Conservation (phyloP, 1,140 invertebrate species). For the Triops cancriformis region DNA sequence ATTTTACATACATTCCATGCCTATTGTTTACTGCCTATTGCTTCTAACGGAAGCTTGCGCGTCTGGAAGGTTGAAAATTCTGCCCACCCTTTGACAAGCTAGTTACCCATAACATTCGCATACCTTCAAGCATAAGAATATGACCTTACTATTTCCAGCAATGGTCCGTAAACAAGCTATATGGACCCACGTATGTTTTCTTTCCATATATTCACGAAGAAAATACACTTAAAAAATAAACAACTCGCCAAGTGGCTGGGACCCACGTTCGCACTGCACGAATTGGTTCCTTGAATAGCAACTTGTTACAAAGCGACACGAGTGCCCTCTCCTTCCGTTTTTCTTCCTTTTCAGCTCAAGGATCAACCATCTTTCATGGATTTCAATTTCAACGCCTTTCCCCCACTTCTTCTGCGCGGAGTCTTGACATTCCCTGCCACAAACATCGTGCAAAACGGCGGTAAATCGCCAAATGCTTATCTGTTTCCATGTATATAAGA, state of each 20-base stretch:
- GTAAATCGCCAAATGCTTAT: neutral
- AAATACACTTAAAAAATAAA: neutral
- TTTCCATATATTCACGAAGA: neutral
- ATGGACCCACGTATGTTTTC: neutral
- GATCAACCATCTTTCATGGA: neutral
- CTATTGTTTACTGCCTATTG: no score
- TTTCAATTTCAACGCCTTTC: neutral
- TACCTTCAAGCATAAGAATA: neutral
- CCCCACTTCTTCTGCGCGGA: neutral
- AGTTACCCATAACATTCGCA: neutral
- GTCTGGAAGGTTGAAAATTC: neutral
- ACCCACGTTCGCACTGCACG: neutral
- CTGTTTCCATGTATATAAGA: neutral
- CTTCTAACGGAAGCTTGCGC: no score
- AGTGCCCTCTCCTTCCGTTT: neutral
- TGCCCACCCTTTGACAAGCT: neutral
- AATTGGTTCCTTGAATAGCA: slow-evolving; percentile 13
- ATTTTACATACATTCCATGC: no score
- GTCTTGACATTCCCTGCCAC: neutral
- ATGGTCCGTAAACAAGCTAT: neutral
- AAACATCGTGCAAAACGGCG: neutral
- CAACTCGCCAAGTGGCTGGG: neutral
- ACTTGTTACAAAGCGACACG: neutral
- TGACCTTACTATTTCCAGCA: neutral
- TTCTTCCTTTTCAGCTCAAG: neutral